Percentiles rank a stretch among this genome's conserved stretches.
These are phyloP conservation scores for Spermophilus dauricus DNA, from an alignment of 2,113 vertebrate species.

Conservation along the genomic window DNA sequence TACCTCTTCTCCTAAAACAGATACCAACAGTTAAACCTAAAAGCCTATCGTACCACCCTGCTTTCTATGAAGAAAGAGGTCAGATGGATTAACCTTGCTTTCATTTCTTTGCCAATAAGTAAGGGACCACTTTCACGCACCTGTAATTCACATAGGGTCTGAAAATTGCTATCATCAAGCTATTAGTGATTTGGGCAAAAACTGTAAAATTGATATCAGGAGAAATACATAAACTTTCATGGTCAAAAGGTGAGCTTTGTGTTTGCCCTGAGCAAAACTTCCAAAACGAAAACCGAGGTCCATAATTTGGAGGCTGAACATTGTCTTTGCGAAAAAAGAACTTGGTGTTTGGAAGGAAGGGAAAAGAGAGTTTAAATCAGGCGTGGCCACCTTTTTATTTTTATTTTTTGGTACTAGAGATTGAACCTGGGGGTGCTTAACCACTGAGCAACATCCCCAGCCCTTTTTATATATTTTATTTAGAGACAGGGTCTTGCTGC, in stretches of 20 bases:
- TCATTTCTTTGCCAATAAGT: conserved; percentile 70
- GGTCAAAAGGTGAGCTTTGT: conserved; percentile 38
- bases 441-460: no score
- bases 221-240: conserved; percentile 47
- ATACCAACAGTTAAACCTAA: background rate
- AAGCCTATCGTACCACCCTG: background rate
- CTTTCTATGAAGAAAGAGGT: conserved; percentile 63
- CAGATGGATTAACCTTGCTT: conserved; percentile 69
- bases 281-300: background rate
- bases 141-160: conserved; percentile 69
- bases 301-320: background rate
- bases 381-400: background rate
- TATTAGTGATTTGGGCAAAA: conserved; percentile 71
- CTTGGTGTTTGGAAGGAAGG: background rate
- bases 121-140: conserved; percentile 60
- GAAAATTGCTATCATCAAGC: conserved; percentile 69
- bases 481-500: no score
- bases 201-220: conserved; percentile 67
- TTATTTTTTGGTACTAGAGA: background rate
- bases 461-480: no score
- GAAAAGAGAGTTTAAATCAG: background rate
- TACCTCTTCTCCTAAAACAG: conserved; percentile 34
- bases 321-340: background rate
- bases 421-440: no score
- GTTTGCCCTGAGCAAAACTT: conserved; percentile 43